Base-by-base conservation (phyloP, 1,140 invertebrate genomes). In the Adelges cooleyi region DNA sequence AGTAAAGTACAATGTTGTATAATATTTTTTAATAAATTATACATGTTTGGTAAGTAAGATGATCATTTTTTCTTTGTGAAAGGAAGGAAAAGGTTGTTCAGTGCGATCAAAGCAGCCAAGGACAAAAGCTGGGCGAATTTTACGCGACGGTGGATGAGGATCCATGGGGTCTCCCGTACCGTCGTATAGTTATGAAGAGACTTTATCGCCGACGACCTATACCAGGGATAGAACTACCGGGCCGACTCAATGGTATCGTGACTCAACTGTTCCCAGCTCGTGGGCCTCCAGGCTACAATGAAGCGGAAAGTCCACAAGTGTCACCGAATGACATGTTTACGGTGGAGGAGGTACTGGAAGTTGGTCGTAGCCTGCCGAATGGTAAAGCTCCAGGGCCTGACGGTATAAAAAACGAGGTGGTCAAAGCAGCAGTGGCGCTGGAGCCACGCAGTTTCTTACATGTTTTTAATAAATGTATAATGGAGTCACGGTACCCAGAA, bases 381-480 rank as follows among this genome's bases (percentile, higher is more conserved):
- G 27, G 46, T 1, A 65, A 65, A 29, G 59, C 59, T 9, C 59
- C 59, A 1, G 59, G 59, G 0, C 25, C 44, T 2, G 59, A 65
- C 13, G 44, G 23, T 2, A 3, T 65, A 11, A 20, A 20, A 17
- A 25, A 42, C 17, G 44, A 49, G 25, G 6, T 49, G 8, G 3
- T 65, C 17, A 65, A 65, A 13, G 29, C 15, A 3, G 40, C 18
- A 2, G 46, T 17, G 2, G 1, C 18, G 3, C 4, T 29, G 1
- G 10, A 42, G 1, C 42, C 59, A 10, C 5, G 2, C 2, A 10
- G 13, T 1, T 65, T 65, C 11, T 18, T 6, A 15, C 22, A 17
- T n/a, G 13, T 49, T 1, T 23, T 49, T 13, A 65, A 65, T 9
- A 48, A 2, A 1, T 29, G 36, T 13, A 9, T 65, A 5, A 11